A percentile compares a stretch with the other conserved stretches of the same genome.
phyloP scores from a whole-genome alignment of 2,113 vertebrate species.

The Aramus guarauna region DNA sequence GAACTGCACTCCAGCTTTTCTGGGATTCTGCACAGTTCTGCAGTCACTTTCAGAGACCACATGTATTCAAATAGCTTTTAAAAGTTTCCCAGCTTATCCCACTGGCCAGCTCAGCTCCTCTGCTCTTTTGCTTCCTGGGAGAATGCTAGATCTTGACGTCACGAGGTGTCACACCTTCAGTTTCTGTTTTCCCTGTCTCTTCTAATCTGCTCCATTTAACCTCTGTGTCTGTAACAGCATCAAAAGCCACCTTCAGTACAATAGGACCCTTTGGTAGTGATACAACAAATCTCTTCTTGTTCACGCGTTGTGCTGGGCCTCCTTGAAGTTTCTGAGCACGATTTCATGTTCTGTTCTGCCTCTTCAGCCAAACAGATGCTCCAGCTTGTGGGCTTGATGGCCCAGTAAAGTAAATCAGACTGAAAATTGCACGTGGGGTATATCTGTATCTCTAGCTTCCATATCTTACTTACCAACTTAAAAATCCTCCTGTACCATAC shows the following conservation, averaged over 20 bases:
- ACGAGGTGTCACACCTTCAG: accelerated
- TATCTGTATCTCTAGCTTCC: not conserved
- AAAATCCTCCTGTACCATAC: not conserved
- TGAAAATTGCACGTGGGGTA: not conserved
- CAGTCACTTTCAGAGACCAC: not conserved
- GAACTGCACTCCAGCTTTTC: not conserved
- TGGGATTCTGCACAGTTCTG: not conserved
- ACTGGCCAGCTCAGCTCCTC: not conserved
- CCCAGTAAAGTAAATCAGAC: not conserved
- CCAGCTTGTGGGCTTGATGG: not conserved
- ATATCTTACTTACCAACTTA: not conserved
- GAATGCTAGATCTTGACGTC: not conserved
- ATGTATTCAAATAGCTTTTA: not conserved
- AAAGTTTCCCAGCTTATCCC: not conserved
- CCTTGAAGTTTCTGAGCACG: not conserved
- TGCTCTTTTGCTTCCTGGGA: not conserved
- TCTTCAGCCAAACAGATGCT: not conserved
- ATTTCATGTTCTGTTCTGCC: not conserved
- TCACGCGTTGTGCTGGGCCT: not conserved
- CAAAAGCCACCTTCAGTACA: not conserved
- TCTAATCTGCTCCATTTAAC: not conserved
- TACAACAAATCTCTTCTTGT: not conserved
- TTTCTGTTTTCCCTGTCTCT: not conserved
- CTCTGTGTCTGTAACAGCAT: accelerated
- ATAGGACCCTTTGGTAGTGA: not conserved